A percentile compares a stretch with the other conserved stretches of the same genome.
phyloP scores from a whole-genome alignment of 1,140 invertebrate species.

The Zaprionus africanus region DNA sequence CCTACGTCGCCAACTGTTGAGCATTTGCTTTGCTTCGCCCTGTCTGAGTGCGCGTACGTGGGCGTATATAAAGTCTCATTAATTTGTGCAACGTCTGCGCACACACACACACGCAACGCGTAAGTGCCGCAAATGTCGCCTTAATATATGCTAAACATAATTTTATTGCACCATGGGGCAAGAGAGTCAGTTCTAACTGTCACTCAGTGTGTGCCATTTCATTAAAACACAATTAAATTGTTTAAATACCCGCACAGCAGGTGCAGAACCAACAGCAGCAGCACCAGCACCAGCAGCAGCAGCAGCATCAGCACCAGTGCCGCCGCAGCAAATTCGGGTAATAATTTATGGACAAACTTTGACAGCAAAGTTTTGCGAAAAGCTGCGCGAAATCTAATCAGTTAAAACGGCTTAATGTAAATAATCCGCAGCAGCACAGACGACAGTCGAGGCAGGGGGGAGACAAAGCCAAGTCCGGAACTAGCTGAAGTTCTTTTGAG shows the following conservation, averaged over 20 bases:
- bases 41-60: constrained; percentile 44
- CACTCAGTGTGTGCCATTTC: constrained; percentile 25
- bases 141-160: constrained; percentile 54
- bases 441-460: too few species aligned
- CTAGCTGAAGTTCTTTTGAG: background rate
- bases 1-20: background rate
- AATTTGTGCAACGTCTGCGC: constrained; percentile 77
- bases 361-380: constrained; percentile 35
- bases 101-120: constrained; percentile 31
- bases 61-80: constrained; percentile 75
- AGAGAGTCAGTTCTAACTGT: background rate
- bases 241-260: constrained; percentile 45
- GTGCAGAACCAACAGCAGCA: constrained; percentile 10
- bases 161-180: constrained; percentile 43
- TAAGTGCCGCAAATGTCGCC: constrained; percentile 58
- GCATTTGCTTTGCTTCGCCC: background rate
- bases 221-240: constrained; percentile 57
- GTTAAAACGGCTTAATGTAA: constrained; percentile 37
- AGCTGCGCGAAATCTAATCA: constrained; percentile 43
- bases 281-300: background rate
- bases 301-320: background rate
- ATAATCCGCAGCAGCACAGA: constrained; percentile 24
- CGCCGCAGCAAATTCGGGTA: constrained; percentile 19
- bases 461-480: background rate
- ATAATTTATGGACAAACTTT: constrained; percentile 51